Percentiles rank a stretch among this genome's conserved stretches.
Evolutionary conservation across 2,888 invertebrate genomes (phyloP).

Genomic region (Luperina testacea): DNA sequence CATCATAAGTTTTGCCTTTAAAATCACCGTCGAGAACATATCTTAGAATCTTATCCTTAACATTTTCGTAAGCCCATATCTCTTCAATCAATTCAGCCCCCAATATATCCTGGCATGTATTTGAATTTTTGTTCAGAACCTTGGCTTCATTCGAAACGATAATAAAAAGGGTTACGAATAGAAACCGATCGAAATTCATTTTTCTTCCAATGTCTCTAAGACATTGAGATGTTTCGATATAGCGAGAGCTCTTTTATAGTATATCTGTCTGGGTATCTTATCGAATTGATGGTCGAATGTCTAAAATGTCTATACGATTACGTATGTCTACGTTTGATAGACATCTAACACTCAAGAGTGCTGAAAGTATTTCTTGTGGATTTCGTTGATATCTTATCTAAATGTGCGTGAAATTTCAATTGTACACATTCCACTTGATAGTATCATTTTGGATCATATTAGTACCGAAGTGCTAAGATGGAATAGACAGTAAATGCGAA

Average conservation of each 20-base stretch:
- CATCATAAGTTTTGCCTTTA: conserved; percentile 90
- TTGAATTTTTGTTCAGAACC: conserved; percentile 71
- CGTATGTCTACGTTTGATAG: conserved; percentile 66
- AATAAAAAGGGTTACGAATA: conserved; percentile 72
- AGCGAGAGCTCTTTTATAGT: conserved; percentile 69
- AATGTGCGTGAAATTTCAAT: conserved; percentile 57
- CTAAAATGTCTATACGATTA: conserved; percentile 67
- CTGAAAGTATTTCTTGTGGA: conserved; percentile 57
- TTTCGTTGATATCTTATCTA: conserved; percentile 67
- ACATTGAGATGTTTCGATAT: conserved; percentile 71
- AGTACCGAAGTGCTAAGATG: conserved; percentile 26
- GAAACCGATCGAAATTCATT: conserved; percentile 73
- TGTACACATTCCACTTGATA: conserved; percentile 37
- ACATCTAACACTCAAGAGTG: conserved; percentile 64
- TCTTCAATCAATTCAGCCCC: conserved; percentile 88
- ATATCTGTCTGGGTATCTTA: conserved; percentile 68
- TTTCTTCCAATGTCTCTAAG: conserved; percentile 63
- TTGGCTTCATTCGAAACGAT: conserved; percentile 74
- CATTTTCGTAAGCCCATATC: conserved; percentile 89
- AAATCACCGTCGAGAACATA: conserved; percentile 88
- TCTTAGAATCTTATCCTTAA: conserved; percentile 88
- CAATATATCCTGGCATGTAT: conserved; percentile 81
- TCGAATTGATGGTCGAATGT: conserved; percentile 63
- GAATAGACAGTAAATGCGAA: conserved; percentile 1
- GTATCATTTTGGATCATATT: conserved; percentile 24